These are phyloP conservation scores for Gymnopithys bicolor DNA, from an alignment of 2,797 vertebrate genomes.

Conservation along the genomic window DNA sequence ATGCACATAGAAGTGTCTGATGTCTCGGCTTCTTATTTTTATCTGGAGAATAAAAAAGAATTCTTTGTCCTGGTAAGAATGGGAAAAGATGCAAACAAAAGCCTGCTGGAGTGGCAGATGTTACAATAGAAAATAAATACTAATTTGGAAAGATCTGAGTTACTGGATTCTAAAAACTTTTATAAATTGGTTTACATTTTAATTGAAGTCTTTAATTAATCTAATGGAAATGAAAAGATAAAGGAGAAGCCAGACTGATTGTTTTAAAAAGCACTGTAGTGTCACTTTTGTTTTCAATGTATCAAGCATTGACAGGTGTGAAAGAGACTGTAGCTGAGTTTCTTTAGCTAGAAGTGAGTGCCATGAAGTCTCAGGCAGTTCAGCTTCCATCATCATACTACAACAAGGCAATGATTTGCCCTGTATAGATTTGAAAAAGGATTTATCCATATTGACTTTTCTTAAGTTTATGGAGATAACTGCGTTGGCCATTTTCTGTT, in stretches of 20 bases:
- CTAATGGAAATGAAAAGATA: neutral
- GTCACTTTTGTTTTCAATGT: neutral
- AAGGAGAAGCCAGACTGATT: neutral
- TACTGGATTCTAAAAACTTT: slow-evolving; percentile 3
- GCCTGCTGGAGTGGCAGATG: neutral
- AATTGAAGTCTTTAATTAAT: neutral
- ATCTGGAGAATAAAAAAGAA: neutral
- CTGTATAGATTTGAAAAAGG: neutral
- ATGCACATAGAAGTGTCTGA: neutral
- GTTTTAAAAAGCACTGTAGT: neutral
- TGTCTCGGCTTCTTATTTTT: neutral
- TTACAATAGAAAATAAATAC: slow-evolving; percentile 2
- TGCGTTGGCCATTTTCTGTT: neutral
- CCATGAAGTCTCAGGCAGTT: neutral
- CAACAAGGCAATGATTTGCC: neutral
- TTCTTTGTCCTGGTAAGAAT: slow-evolving; percentile 7
- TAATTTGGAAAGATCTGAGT: neutral
- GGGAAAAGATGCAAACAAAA: slow-evolving; percentile 24
- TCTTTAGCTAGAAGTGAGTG: neutral
- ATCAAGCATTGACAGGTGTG: neutral
- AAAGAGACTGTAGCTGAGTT: neutral
- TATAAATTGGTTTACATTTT: neutral
- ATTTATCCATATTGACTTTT: neutral
- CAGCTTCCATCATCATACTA: neutral
- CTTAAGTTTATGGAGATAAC: neutral